Conservation (phyloP, 2,113 vertebrate species). For the Podarcis muralis region DNA sequence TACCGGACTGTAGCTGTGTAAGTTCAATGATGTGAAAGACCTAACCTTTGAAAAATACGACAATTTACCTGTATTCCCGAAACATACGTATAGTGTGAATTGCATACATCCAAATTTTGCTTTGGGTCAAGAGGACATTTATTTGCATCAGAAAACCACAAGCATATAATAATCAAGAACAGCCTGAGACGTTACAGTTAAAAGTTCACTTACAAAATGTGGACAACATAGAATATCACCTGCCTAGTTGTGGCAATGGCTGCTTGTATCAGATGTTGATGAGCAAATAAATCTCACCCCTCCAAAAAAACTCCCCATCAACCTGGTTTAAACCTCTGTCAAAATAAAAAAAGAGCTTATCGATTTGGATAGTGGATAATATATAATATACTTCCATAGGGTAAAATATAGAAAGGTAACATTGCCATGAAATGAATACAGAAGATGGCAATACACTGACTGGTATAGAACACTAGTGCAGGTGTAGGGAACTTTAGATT, state of each 20-base stretch:
- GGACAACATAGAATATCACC: neutral
- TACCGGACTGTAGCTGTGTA: neutral
- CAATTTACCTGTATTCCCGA: slow-evolving; percentile 10
- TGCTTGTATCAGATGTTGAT: slow-evolving; percentile 42
- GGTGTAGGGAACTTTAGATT: no score
- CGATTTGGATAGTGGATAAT: neutral
- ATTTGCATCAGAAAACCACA: neutral
- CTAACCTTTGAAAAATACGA: slow-evolving; percentile 37
- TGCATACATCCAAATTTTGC: neutral
- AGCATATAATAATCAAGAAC: neutral
- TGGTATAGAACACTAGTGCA: slow-evolving; percentile 14
- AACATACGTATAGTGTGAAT: slow-evolving; percentile 14
- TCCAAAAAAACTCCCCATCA: neutral
- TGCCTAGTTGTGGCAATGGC: neutral
- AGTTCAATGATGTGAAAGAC: neutral
- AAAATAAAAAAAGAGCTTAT: slow-evolving; percentile 36
- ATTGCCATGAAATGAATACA: neutral
- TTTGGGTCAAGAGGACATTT: slow-evolving; percentile 17
- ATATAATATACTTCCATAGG: no score
- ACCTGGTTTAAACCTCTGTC: slow-evolving; percentile 63
- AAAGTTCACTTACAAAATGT: slow-evolving; percentile 26
- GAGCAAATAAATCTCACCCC: slow-evolving; percentile 19
- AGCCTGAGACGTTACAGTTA: slow-evolving; percentile 23
- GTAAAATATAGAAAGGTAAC: slow-evolving; percentile 4
- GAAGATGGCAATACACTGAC: slow-evolving; percentile 51